Evolutionary conservation across 2,888 invertebrate genomes (phyloP), one percentile per base, ranked within the genome.

Genomic region (Tinea pellionella): DNA sequence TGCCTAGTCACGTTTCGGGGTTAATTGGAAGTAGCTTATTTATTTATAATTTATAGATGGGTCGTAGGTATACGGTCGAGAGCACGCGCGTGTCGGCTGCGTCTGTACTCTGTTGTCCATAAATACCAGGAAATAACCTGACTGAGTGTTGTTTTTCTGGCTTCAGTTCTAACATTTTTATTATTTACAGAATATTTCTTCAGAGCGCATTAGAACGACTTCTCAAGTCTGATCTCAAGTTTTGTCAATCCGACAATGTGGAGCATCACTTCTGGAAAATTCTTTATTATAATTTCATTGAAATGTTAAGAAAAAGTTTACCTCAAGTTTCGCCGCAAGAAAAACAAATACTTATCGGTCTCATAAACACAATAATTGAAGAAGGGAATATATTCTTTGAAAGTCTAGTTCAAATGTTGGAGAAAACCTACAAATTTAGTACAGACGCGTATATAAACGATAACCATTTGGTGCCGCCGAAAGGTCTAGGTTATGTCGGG

Each of bases 201-300:
- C 92, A 93, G 79, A 88, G 90, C 62, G 91, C 91, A 58, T 89
- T 94, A 56, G 89, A 90, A 64, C 90, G 88, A 64, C 82, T 96
- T 9, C 78, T 96, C 11, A 86, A 92, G 70, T 90, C 92, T 51
- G 95, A 97, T 77, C 89, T 96, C 61, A 95, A 95, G 77, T 95
- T 96, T 74, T 94, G 96, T 67, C 94, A 95, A 72, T 89, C 92
- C 47, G 93, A 95, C 71, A 96, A 96, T 72, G 91, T 96, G 8
- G 97, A 97, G 70, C 94, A 94, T 69, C 92, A 94, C 72, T 92
- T 97, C 76, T 97, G 97, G 97, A 96, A 96, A 78, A 90, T 96
- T 63, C 88, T 96, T 2, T 97, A 94, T 76, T 94, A 97, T 74
- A 93, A 93, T 73, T 92, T 96, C 63, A 95, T 97, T 65, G 96